These are phyloP conservation scores for Xylota sylvarum DNA, from an alignment of 2,888 invertebrate genomes.

Conservation along the genomic window DNA sequence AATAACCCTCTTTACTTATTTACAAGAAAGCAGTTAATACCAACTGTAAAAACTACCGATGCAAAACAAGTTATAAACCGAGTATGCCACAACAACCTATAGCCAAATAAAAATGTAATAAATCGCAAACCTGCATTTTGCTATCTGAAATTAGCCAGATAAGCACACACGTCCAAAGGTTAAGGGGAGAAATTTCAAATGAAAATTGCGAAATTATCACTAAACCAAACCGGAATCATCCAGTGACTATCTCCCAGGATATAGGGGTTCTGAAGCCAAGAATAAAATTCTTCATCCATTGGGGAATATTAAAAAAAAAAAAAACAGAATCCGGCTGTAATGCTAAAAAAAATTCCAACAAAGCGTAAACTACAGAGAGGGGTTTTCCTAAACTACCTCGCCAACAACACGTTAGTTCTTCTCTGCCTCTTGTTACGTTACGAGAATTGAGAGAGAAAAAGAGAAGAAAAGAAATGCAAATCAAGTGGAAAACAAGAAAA, in stretches of 20 bases:
- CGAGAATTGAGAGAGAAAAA: background rate
- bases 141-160: background rate
- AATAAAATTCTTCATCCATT: background rate
- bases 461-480: conserved; percentile 36
- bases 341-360: background rate
- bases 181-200: background rate
- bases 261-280: background rate
- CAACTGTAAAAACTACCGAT: background rate
- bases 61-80: background rate
- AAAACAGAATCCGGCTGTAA: background rate
- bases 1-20: no score
- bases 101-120: background rate
- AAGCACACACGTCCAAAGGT: background rate
- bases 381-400: conserved; percentile 7
- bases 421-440: background rate
- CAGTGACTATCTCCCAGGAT: background rate
- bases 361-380: background rate
- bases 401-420: background rate
- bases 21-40: no score
- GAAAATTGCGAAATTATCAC: background rate
- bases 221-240: background rate
- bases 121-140: background rate
- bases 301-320: background rate
- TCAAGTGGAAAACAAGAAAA: conserved; percentile 61
- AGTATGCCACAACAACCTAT: background rate